Percentiles rank a stretch among this genome's conserved stretches.
phyloP scores from a whole-genome alignment of 1,140 invertebrate genomes.

The Drosophila subobscura region DNA sequence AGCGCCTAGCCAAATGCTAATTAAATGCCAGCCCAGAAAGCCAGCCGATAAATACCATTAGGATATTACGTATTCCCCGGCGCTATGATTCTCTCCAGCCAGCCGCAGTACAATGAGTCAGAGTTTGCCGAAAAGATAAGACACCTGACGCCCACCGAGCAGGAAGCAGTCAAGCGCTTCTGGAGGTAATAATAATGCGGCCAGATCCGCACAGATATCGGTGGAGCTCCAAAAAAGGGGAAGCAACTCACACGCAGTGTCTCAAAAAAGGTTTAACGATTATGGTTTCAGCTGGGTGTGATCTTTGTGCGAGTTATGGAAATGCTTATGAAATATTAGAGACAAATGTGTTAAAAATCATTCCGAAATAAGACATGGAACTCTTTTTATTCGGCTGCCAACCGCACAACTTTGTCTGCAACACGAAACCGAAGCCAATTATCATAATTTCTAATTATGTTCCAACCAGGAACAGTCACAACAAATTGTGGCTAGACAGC shows the following conservation, averaged over 20 bases:
- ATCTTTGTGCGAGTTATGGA: conserved; percentile 26
- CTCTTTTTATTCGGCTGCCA: not conserved
- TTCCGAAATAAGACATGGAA: conserved; percentile 6
- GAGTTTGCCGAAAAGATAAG: conserved; percentile 76
- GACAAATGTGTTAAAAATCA: conserved; percentile 2
- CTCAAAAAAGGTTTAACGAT: conserved; percentile 19
- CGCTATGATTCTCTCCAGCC: conserved; percentile 38
- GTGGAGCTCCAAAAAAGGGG: not conserved
- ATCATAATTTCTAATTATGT: conserved; percentile 55
- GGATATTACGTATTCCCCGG: conserved; percentile 42
- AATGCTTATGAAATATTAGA: conserved; percentile 16
- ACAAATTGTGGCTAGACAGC: conserved; percentile 54
- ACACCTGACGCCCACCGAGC: conserved; percentile 76
- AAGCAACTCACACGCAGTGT: conserved; percentile 7
- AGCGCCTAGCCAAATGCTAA: conserved; percentile 40
- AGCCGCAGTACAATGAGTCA: conserved; percentile 70
- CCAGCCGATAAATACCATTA: conserved; percentile 33
- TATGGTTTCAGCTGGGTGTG: conserved; percentile 32
- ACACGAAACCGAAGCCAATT: conserved; percentile 44
- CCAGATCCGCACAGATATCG: conserved; percentile 31
- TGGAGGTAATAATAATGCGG: conserved; percentile 75
- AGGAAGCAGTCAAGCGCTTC: conserved; percentile 80
- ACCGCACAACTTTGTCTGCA: not conserved
- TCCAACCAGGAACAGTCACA: conserved; percentile 34
- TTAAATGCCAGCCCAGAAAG: conserved; percentile 56